A percentile compares a stretch with the other conserved stretches of the same genome.
These are phyloP conservation scores for Fistularia commersonii DNA, from an alignment of 2,797 vertebrate genomes.

Conservation along the genomic window DNA sequence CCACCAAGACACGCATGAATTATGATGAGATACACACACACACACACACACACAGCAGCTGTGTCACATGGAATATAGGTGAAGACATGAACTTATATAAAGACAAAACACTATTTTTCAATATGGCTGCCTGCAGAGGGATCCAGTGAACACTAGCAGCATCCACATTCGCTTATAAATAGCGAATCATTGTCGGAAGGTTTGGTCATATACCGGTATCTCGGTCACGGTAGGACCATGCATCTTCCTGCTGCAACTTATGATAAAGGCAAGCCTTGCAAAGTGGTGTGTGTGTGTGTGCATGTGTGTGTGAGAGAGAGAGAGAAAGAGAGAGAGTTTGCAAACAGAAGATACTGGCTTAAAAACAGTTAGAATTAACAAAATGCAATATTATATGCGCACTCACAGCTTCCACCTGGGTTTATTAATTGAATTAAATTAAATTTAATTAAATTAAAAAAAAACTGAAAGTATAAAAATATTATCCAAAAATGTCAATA, in stretches of 20 bases:
- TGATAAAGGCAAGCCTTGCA: conserved; percentile 11
- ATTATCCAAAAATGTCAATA: too few relatives aligned
- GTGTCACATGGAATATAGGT: too few relatives aligned
- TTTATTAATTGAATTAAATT: too few relatives aligned
- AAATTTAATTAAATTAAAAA: too few relatives aligned
- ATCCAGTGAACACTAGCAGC: conserved; percentile 32
- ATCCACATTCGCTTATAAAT: conserved; percentile 12
- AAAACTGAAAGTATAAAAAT: too few relatives aligned
- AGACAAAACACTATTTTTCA: not conserved
- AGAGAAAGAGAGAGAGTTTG: too few relatives aligned
- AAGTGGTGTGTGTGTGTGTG: conserved; percentile 2
- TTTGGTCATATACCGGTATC: conserved; percentile 5
- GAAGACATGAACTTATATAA: too few relatives aligned
- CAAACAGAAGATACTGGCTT: too few relatives aligned
- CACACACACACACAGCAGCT: not conserved
- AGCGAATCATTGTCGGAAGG: not conserved
- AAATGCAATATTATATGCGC: too few relatives aligned
- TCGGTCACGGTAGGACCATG: not conserved
- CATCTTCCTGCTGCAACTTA: conserved; percentile 6
- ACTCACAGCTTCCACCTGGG: too few relatives aligned
- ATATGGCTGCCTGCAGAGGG: conserved; percentile 25
- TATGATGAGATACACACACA: not conserved
- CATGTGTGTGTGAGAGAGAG: not conserved
- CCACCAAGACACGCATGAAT: conserved; percentile 2
- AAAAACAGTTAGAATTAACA: too few relatives aligned